A percentile compares a stretch with the other conserved stretches of the same genome.
Conservation (phyloP, 2,113 vertebrate species). For the Gymnobelideus leadbeateri region DNA sequence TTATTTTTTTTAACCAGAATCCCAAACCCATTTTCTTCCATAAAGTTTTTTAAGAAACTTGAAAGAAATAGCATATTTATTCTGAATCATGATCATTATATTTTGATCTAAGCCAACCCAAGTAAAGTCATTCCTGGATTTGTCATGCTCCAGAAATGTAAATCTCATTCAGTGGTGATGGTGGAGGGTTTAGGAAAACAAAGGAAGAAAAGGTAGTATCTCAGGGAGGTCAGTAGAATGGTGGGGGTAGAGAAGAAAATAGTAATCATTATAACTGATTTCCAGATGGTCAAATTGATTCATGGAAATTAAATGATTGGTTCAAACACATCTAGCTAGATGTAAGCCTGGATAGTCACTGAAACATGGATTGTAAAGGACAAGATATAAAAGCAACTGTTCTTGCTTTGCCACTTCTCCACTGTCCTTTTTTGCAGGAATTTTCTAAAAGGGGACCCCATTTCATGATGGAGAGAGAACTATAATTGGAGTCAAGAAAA, state of each 20-base stretch:
- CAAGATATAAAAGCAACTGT: neutral
- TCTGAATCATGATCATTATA: neutral
- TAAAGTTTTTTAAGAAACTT: slow-evolving; percentile 15
- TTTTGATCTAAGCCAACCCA: neutral
- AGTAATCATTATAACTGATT: neutral
- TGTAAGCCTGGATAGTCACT: neutral
- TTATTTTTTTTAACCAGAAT: slow-evolving; percentile 24
- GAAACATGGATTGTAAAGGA: neutral
- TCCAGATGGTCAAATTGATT: neutral
- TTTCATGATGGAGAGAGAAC: neutral
- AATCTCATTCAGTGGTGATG: neutral
- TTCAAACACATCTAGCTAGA: neutral
- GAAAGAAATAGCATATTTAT: neutral
- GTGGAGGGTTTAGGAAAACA: neutral
- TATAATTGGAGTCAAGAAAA: neutral
- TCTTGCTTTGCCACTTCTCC: neutral
- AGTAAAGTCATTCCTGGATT: neutral
- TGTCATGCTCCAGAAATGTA: neutral
- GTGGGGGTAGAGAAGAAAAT: neutral
- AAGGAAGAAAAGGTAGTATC: neutral
- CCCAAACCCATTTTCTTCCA: slow-evolving; percentile 25
- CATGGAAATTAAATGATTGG: neutral
- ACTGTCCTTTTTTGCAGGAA: neutral
- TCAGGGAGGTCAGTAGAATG: neutral
- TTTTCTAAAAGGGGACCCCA: neutral